Evolutionary conservation across 2,888 invertebrate species (phyloP), one percentile per base, ranked within the genome.

Genomic region (Diaphora mendica): DNA sequence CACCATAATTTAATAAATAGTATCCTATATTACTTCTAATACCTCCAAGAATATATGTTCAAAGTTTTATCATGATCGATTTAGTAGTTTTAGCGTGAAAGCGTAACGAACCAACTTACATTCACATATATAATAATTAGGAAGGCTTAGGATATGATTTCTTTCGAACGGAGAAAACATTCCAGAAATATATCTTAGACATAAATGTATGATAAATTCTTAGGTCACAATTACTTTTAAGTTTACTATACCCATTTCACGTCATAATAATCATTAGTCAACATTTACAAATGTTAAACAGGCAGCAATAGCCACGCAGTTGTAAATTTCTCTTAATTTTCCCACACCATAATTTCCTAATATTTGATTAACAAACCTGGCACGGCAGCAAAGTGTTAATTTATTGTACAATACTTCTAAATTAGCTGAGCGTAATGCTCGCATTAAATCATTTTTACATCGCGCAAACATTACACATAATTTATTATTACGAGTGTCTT

Each of bases 391-490:
- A 87, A 80, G 87, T 89, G 88, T 87, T 88, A 89, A 90, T 90
- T 90, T 88, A 90, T 87, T 72, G 73, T 75, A 86, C 85, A 85
- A 89, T 90, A 87, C 86, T 87, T 91, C 81, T 87, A 84, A 90
- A 91, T 92, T 91, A 91, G 84, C 84, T 74, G 67, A 78, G 80
- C 86, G 78, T 90, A 88, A 91, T 91, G 91, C 85, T 78, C 75
- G 73, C 71, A 73, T 77, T 92, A 91, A 92, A 92, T 92, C 91
- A 91, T 90, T 90, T 89, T 89, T 85, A 86, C 85, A 82, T 85
- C 81, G 82, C 81, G 75, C 83, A 83, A 79, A 89, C 89, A 91
- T 91, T 90, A 89, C 85, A 82, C 74, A 77, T 86, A 88, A 91
- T 91, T 92, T 91, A 89, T 90, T 89, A 85, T 87, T 84, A 86